phyloP scores from a whole-genome alignment of 2,797 vertebrate species.

The Macroramphosus scolopax region DNA sequence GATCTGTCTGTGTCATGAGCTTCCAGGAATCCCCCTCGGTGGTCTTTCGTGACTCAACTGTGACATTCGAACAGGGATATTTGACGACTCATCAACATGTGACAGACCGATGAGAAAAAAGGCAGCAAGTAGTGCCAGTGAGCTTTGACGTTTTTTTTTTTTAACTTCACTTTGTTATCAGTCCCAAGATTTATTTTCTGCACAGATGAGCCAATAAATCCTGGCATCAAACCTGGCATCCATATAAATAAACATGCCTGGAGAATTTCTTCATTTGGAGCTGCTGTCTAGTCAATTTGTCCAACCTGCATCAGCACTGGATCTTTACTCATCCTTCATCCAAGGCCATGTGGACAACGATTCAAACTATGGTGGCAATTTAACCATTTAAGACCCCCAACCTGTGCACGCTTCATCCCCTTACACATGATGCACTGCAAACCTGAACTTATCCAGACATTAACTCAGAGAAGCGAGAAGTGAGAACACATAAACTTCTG shows the following conservation, averaged over 20 bases:
- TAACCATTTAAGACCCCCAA: neutral
- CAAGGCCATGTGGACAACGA: conserved; percentile 9
- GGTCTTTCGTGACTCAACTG: conserved; percentile 11
- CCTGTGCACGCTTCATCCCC: conserved; percentile 4
- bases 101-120: conserved; percentile 6
- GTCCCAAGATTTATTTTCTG: conserved; percentile 5
- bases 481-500: too few species aligned
- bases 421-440: too few species aligned
- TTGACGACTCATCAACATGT: conserved; percentile 31
- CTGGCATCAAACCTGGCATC: conserved; percentile 7
- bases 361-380: conserved; percentile 3
- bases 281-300: conserved; percentile 12
- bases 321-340: conserved; percentile 5
- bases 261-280: conserved; percentile 21
- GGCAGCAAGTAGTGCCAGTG: neutral
- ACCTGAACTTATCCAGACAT: too few species aligned
- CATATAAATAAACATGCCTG: too few species aligned
- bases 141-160: too few species aligned
- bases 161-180: too few species aligned
- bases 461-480: too few species aligned
- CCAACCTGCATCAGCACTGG: conserved; percentile 1
- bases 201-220: conserved; percentile 16
- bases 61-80: conserved; percentile 17
- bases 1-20: conserved; percentile 7
- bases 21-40: conserved; percentile 6